Evolutionary conservation across 2,888 invertebrate species (phyloP).

Genomic region (Schizotus pectinicornis): DNA sequence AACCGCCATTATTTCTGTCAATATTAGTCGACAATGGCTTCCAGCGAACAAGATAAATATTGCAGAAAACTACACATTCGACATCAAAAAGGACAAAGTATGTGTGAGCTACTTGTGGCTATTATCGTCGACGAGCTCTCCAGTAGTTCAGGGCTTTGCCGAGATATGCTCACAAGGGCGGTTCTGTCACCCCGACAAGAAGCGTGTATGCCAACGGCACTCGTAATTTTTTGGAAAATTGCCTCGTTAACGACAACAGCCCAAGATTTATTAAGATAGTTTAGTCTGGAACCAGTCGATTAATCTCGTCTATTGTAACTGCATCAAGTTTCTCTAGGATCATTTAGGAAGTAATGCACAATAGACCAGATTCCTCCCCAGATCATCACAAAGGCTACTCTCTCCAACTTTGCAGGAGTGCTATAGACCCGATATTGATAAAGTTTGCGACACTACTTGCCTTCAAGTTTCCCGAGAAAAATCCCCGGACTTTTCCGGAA

Average conservation of each 20-base stretch:
- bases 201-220: slow-evolving; percentile 16
- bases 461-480: slow-evolving; percentile 8
- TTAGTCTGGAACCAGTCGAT: slow-evolving; percentile 26
- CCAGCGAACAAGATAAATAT: slow-evolving; percentile 54
- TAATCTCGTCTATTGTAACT: slow-evolving; percentile 38
- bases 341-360: slow-evolving; percentile 34
- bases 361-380: slow-evolving; percentile 32
- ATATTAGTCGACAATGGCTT: slow-evolving; percentile 34
- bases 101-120: slow-evolving; percentile 56
- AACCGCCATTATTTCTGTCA: slow-evolving; percentile 14
- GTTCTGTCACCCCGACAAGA: slow-evolving; percentile 42
- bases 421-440: slow-evolving; percentile 18
- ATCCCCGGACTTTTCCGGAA: slow-evolving; percentile 8
- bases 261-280: slow-evolving; percentile 38
- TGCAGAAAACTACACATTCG: slow-evolving; percentile 53
- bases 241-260: not conserved
- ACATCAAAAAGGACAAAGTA: slow-evolving; percentile 54
- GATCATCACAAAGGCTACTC: slow-evolving; percentile 33
- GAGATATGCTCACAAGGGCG: slow-evolving; percentile 47
- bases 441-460: slow-evolving; percentile 28
- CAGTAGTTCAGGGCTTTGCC: slow-evolving; percentile 48
- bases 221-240: slow-evolving; percentile 20
- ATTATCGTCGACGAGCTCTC: slow-evolving; percentile 57
- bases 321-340: slow-evolving; percentile 40
- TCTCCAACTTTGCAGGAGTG: slow-evolving; percentile 18